phyloP scores from a whole-genome alignment of 2,113 vertebrate species.

The Girardinichthys multiradiatus region DNA sequence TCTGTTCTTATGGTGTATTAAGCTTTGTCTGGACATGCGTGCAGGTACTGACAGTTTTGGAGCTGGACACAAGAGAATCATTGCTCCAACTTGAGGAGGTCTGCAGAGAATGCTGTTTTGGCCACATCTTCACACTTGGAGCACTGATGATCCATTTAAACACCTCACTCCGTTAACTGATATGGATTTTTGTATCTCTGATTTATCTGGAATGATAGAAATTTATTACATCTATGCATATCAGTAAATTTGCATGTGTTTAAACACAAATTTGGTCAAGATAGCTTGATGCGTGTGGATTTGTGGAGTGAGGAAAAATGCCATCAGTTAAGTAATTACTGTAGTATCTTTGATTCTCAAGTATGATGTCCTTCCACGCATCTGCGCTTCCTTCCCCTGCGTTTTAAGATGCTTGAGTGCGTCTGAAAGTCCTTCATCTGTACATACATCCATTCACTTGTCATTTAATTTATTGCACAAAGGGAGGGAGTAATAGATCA shows the following conservation, averaged over 20 bases:
- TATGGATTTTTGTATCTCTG: background rate
- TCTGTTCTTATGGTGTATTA: constrained; percentile 43
- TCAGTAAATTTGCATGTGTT: constrained; percentile 10
- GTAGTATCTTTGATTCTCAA: constrained; percentile 26
- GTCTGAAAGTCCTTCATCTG: constrained; percentile 49
- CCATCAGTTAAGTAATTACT: constrained; percentile 9
- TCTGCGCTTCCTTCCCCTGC: constrained; percentile 20
- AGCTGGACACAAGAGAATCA: background rate
- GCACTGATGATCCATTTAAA: constrained; percentile 8
- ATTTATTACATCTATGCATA: constrained; percentile 4
- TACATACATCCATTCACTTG: constrained; percentile 50
- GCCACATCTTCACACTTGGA: constrained; percentile 1
- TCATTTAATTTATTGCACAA: constrained; percentile 52
- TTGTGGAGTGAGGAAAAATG: constrained; percentile 27
- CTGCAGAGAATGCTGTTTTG: constrained; percentile 8
- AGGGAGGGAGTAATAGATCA: constrained; percentile 59
- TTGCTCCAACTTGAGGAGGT: constrained; percentile 7
- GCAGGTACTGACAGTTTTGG: constrained; percentile 23
- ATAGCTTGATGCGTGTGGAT: constrained; percentile 39
- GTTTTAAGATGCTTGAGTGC: constrained; percentile 34
- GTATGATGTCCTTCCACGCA: constrained; percentile 40
- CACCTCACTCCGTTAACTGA: background rate
- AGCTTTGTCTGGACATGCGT: constrained; percentile 50
- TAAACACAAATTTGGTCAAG: constrained; percentile 18
- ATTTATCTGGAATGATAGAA: constrained; percentile 10